phyloP scores from a whole-genome alignment of 2,113 vertebrate species.

The Aldabrachelys gigantea region DNA sequence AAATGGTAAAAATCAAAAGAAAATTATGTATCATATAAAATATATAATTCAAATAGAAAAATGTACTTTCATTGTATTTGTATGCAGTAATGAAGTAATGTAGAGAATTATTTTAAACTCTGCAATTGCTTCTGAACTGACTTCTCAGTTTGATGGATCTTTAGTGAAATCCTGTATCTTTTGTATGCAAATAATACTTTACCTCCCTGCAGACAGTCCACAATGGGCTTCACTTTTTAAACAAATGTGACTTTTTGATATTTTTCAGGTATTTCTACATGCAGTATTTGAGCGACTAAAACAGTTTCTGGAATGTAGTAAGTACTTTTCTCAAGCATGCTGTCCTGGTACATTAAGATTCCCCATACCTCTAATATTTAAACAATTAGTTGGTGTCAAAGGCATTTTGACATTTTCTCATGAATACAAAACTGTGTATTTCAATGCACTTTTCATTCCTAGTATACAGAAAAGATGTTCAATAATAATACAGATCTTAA shows the following conservation, averaged over 20 bases:
- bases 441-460: not conserved
- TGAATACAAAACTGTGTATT: not conserved
- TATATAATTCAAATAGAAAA: not conserved
- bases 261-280: conserved; percentile 90
- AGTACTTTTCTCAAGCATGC: conserved; percentile 75
- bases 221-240: not conserved
- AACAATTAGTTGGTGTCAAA: not conserved
- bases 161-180: not conserved
- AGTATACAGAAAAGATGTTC: not conserved
- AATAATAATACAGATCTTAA: not conserved
- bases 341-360: not conserved
- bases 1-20: not conserved
- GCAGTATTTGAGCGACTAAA: conserved; percentile 92
- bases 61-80: not conserved
- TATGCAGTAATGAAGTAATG: not conserved
- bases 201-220: not conserved
- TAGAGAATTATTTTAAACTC: not conserved
- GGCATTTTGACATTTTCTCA: not conserved
- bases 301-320: conserved; percentile 96
- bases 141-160: not conserved
- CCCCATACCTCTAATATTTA: not conserved
- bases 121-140: not conserved
- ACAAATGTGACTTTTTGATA: not conserved
- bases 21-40: not conserved
- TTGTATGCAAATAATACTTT: not conserved